These are phyloP conservation scores for Arctia plantaginis DNA, from an alignment of 2,888 invertebrate genomes.

Conservation along the genomic window DNA sequence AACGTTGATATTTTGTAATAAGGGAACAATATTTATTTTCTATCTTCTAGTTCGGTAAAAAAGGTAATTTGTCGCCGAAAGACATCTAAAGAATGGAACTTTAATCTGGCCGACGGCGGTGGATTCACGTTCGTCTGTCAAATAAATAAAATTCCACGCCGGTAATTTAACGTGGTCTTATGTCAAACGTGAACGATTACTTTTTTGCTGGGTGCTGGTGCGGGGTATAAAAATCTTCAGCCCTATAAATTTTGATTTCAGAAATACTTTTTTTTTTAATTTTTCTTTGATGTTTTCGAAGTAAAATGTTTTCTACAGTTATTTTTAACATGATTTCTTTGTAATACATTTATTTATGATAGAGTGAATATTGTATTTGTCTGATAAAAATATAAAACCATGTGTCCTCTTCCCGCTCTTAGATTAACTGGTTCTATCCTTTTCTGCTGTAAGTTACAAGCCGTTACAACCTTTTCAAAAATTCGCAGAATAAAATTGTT, in stretches of 20 bases:
- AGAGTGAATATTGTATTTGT: too few relatives aligned
- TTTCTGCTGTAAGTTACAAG: too few relatives aligned
- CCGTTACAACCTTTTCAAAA: not conserved
- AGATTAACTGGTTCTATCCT: not conserved
- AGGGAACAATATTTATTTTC: slow-evolving; percentile 46
- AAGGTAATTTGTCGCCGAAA: slow-evolving; percentile 53
- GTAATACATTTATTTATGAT: too few relatives aligned
- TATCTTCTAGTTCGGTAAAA: slow-evolving; percentile 38
- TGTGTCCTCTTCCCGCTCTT: not conserved
- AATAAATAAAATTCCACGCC: slow-evolving; percentile 63
- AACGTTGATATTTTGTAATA: slow-evolving; percentile 28
- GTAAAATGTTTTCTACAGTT: not conserved
- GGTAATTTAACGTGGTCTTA: slow-evolving; percentile 64
- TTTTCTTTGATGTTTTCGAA: not conserved
- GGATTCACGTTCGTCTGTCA: slow-evolving; percentile 56
- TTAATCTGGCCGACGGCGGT: slow-evolving; percentile 48
- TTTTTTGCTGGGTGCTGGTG: slow-evolving; percentile 51
- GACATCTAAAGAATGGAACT: slow-evolving; percentile 54
- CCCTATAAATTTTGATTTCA: slow-evolving; percentile 7
- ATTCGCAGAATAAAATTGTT: too few relatives aligned
- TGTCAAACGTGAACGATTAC: slow-evolving; percentile 66
- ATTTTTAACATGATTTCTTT: too few relatives aligned
- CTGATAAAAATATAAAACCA: not conserved
- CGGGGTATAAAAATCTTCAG: slow-evolving; percentile 27
- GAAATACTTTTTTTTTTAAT: not conserved